These are phyloP conservation scores for Ictidomys tridecemlineatus DNA, from an alignment of 2,113 vertebrate genomes.

Conservation along the genomic window DNA sequence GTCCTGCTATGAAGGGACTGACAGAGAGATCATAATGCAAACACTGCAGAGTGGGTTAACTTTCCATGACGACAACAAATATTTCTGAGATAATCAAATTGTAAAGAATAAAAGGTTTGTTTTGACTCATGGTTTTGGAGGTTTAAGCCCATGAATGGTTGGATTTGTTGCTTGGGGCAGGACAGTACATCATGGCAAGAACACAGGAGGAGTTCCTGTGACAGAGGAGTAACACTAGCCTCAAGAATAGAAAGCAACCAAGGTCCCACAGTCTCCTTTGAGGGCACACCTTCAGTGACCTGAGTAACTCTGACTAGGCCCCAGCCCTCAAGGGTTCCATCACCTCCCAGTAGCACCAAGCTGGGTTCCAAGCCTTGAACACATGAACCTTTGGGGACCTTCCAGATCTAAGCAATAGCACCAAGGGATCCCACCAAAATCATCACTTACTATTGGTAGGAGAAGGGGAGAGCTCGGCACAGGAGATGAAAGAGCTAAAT, in stretches of 20 bases:
- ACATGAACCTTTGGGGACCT: background rate
- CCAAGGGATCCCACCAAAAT: background rate
- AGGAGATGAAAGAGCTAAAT: background rate
- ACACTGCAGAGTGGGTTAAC: no score
- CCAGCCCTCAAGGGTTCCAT: background rate
- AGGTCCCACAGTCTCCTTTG: background rate
- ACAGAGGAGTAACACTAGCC: background rate
- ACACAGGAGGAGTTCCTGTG: background rate
- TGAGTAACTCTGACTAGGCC: background rate
- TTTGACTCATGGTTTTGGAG: background rate
- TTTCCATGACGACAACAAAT: background rate
- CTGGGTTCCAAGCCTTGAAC: no score
- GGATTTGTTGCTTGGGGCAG: background rate
- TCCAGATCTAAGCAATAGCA: background rate
- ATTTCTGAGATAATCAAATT: background rate
- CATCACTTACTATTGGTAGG: no score
- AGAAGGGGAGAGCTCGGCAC: no score
- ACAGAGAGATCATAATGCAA: background rate
- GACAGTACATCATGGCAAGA: background rate
- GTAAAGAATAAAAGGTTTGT: background rate
- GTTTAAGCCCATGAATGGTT: background rate
- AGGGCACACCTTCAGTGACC: background rate
- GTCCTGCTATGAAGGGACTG: background rate
- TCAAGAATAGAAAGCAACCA: background rate
- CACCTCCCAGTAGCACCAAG: background rate